These are phyloP conservation scores for Toxotes jaculatrix DNA, from an alignment of 2,113 vertebrate species.

Conservation along the genomic window DNA sequence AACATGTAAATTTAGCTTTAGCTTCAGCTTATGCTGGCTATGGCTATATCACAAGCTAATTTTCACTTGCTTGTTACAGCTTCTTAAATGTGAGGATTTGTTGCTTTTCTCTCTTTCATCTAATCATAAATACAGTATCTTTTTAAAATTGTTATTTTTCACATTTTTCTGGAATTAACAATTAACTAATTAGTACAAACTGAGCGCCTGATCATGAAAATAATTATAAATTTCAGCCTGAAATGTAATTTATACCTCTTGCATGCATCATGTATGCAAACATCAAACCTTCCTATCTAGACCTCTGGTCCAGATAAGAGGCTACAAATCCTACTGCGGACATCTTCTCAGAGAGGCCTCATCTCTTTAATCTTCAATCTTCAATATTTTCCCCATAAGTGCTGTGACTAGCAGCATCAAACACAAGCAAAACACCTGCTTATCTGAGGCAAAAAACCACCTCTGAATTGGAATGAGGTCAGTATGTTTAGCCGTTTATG, in stretches of 20 bases:
- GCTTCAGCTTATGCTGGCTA: not conserved
- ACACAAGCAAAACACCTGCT: not conserved
- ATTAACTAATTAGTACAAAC: not conserved
- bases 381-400: not conserved
- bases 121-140: not conserved
- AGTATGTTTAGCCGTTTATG: not conserved
- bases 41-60: not conserved
- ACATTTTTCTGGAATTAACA: not conserved
- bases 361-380: conserved; percentile 1
- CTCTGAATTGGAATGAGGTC: no score
- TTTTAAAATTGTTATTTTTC: not conserved
- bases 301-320: not conserved
- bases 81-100: not conserved
- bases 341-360: not conserved
- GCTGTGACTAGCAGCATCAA: not conserved
- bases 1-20: not conserved
- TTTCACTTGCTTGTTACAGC: not conserved
- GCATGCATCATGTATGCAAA: not conserved
- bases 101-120: not conserved
- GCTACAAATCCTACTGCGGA: not conserved
- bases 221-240: not conserved
- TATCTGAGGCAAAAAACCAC: not conserved
- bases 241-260: not conserved
- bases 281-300: not conserved
- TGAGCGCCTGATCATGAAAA: not conserved